Conservation (phyloP, 2,888 invertebrate genomes). For the Cheilosia soror region DNA sequence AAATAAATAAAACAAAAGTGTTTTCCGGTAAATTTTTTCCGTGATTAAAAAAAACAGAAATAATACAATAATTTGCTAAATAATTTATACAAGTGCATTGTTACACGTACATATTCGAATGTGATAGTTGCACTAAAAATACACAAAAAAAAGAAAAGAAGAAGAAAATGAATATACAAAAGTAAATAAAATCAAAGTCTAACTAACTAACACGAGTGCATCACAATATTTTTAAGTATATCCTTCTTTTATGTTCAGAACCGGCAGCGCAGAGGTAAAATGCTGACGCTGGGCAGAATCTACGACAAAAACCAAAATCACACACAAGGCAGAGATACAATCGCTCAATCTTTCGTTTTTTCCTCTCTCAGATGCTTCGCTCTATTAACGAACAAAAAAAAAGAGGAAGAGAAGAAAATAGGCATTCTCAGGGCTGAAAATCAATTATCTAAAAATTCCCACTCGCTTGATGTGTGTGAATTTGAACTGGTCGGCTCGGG, state of each 20-base stretch:
- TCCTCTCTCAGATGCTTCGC: slow-evolving; percentile 18
- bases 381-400: slow-evolving; percentile 24
- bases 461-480: slow-evolving; percentile 81
- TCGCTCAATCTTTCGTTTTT: slow-evolving; percentile 23
- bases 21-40: slow-evolving; percentile 5
- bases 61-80: slow-evolving; percentile 19
- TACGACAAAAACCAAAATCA: slow-evolving; percentile 39
- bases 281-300: slow-evolving; percentile 8
- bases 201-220: slow-evolving; percentile 51
- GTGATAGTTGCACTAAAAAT: slow-evolving; percentile 17
- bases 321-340: slow-evolving; percentile 52
- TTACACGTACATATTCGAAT: not conserved
- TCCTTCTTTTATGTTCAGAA: not conserved
- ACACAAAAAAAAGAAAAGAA: slow-evolving; percentile 14
- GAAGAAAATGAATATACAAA: slow-evolving; percentile 31
- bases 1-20: slow-evolving; percentile 25
- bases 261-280: slow-evolving; percentile 13
- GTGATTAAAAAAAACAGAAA: slow-evolving; percentile 3
- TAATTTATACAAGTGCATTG: slow-evolving; percentile 33
- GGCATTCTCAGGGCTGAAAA: slow-evolving; percentile 9
- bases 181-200: slow-evolving; percentile 25
- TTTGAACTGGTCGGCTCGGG: slow-evolving; percentile 76
- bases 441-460: slow-evolving; percentile 83
- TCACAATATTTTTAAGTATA: slow-evolving; percentile 69
- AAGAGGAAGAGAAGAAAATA: slow-evolving; percentile 16